Percentiles rank a stretch among this genome's conserved stretches.
phyloP scores from a whole-genome alignment of 2,113 vertebrate species.

The Lathamus discolor region DNA sequence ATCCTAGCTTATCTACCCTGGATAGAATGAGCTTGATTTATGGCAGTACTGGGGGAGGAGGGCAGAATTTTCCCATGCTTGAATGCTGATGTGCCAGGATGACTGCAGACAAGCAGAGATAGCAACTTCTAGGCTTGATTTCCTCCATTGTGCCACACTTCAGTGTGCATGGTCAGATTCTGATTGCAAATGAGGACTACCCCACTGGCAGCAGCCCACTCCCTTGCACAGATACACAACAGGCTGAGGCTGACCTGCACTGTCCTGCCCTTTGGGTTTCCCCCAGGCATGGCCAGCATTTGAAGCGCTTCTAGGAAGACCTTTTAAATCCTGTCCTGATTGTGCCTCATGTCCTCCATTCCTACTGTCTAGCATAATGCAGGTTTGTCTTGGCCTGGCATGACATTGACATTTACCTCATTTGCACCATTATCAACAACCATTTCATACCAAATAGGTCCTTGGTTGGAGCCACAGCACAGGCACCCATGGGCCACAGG shows the following conservation, averaged over 20 bases:
- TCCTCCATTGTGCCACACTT: not conserved
- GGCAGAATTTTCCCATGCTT: not conserved
- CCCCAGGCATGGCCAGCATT: not conserved
- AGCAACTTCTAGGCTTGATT: not conserved
- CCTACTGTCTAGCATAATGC: fast-evolving
- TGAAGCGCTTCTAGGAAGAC: not conserved
- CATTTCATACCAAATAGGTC: fast-evolving
- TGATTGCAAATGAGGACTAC: not conserved
- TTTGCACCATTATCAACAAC: not conserved
- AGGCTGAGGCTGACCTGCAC: not conserved
- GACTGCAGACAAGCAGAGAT: not conserved
- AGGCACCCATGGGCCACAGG: not conserved
- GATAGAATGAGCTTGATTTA: not conserved
- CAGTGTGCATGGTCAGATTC: not conserved
- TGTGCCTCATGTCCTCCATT: not conserved
- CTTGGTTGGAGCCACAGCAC: not conserved
- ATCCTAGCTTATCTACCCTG: not conserved
- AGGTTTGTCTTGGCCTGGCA: fast-evolving
- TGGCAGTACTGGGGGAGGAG: not conserved
- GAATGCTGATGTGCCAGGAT: not conserved
- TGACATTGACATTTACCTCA: fast-evolving
- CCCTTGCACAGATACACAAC: not conserved
- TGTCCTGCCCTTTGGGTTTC: not conserved
- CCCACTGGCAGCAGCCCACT: not conserved
- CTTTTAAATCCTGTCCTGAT: not conserved